These are phyloP conservation scores for Megalonaias nervosa DNA, from an alignment of 1,140 invertebrate species.

Conservation along the genomic window DNA sequence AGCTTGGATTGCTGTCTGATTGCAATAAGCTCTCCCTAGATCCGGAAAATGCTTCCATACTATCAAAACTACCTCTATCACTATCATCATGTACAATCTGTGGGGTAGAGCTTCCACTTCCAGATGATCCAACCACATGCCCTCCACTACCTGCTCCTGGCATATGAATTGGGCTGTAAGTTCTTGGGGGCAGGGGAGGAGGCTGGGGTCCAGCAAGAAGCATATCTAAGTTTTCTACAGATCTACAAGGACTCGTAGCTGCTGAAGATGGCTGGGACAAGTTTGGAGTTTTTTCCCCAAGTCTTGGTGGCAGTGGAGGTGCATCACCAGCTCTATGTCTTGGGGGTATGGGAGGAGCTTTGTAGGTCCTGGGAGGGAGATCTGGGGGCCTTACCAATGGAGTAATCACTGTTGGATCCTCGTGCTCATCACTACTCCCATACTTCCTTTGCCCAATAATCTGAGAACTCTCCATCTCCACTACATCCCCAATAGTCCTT, in stretches of 20 bases:
- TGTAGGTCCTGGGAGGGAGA: constrained; percentile 64
- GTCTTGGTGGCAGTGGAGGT: constrained; percentile 55
- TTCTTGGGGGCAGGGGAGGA: constrained; percentile 62
- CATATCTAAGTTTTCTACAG: constrained; percentile 31
- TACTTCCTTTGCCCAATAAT: too few species aligned
- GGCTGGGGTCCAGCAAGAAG: constrained; percentile 33
- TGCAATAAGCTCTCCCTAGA: constrained; percentile 45
- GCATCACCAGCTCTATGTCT: constrained; percentile 48
- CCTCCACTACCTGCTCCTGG: constrained; percentile 19
- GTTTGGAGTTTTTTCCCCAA: constrained; percentile 30
- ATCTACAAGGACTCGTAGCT: constrained; percentile 48
- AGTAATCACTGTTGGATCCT: not conserved
- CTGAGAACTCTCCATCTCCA: too few species aligned
- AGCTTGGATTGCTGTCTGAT: too few species aligned
- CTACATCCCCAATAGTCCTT: too few species aligned
- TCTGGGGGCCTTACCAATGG: constrained; percentile 44
- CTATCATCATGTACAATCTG: constrained; percentile 31
- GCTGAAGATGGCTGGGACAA: constrained; percentile 23
- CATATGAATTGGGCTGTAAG: constrained; percentile 62
- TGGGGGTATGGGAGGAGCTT: constrained; percentile 62
- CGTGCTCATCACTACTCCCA: too few species aligned
- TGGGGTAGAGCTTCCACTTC: constrained; percentile 22
- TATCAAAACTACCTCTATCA: constrained; percentile 58
- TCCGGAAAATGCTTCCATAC: constrained; percentile 53
- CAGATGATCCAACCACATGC: constrained; percentile 19